A percentile compares a stretch with the other conserved stretches of the same genome.
phyloP scores from a whole-genome alignment of 1,140 invertebrate genomes.

The Lithobius niger region DNA sequence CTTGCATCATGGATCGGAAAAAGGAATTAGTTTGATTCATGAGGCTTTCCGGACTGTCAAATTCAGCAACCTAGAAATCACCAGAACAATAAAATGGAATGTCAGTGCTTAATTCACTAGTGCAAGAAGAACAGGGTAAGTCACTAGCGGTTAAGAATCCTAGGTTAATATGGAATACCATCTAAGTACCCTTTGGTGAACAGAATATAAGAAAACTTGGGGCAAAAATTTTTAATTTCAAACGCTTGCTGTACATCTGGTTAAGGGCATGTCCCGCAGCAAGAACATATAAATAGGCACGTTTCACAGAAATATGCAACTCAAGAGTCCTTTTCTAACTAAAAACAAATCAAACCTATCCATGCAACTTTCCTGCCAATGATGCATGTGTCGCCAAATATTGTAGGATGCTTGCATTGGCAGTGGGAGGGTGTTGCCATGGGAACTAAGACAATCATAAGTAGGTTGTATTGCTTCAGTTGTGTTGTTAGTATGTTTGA shows the following conservation, averaged over 20 bases:
- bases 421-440: no score
- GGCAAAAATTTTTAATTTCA: background rate
- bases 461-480: no score
- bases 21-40: background rate
- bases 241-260: background rate
- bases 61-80: background rate
- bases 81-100: background rate
- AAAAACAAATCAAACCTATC: no score
- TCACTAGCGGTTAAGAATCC: background rate
- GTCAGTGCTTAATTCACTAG: background rate
- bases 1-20: background rate
- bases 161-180: background rate
- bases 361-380: no score
- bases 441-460: no score
- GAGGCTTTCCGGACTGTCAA: background rate
- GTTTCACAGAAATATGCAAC: no score
- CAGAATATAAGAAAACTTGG: background rate
- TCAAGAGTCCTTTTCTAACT: no score
- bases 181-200: background rate
- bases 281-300: no score
- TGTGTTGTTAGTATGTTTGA: no score
- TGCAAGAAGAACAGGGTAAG: background rate
- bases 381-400: no score
- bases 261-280: no score
- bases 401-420: no score